A percentile compares a stretch with the other conserved stretches of the same genome.
Conservation (phyloP, 92 coral and sea anemone genomes). For the Bergia sp. region DNA sequence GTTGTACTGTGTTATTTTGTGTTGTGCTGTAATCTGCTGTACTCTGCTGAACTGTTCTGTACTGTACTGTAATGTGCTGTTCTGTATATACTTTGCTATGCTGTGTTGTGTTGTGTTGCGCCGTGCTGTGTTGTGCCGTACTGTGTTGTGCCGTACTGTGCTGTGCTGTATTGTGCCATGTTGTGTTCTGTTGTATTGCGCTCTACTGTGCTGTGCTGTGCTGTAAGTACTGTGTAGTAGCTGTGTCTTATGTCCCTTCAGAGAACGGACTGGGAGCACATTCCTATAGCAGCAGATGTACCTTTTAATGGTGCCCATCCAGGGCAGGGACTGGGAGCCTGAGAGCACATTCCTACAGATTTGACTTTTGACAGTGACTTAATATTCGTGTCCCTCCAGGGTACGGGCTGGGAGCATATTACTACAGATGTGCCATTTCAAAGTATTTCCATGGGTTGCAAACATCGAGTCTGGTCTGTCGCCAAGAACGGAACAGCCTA, state of each 20-base stretch:
- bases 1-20: background rate
- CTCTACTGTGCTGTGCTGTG: background rate
- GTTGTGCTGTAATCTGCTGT: background rate
- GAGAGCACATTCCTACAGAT: background rate
- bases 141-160: background rate
- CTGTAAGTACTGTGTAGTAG: background rate
- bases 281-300: constrained; percentile 62
- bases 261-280: constrained; percentile 87
- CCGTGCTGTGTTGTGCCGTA: too few species aligned
- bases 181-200: background rate
- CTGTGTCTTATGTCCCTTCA: background rate
- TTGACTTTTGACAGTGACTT: background rate
- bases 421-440: constrained; percentile 83
- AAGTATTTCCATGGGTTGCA: constrained; percentile 91
- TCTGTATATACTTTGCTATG: background rate
- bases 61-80: background rate
- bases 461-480: constrained; percentile 87
- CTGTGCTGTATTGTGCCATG: background rate
- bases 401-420: constrained; percentile 89
- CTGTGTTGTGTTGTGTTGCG: background rate
- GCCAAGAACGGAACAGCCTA: constrained; percentile 96
- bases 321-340: too few species aligned
- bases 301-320: constrained; percentile 46
- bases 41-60: background rate
- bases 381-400: constrained; percentile 53